Evolutionary conservation across 1,140 invertebrate species (phyloP).

Genomic region (Lordiphosa stackelbergi): DNA sequence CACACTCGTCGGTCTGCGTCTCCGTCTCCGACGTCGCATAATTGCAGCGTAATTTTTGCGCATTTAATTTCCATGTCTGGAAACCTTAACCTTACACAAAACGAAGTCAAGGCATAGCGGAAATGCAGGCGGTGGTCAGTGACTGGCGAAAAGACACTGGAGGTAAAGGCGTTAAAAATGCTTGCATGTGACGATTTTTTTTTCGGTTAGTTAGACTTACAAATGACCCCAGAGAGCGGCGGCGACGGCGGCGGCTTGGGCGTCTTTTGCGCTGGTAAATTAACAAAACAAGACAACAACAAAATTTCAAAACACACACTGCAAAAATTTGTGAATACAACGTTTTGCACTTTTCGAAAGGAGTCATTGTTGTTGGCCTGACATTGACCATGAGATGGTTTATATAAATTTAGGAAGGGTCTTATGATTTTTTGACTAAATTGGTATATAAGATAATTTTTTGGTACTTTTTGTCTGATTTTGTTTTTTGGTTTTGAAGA

Average conservation of each 20-base stretch:
- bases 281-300: constrained; percentile 18
- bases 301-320: constrained; percentile 18
- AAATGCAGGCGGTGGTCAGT: constrained; percentile 22
- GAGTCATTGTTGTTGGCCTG: not conserved
- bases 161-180: constrained; percentile 28
- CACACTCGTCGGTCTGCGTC: constrained; percentile 14
- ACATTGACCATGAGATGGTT: constrained; percentile 35
- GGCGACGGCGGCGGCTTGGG: constrained; percentile 1
- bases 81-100: constrained; percentile 55
- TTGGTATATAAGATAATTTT: not conserved
- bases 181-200: constrained; percentile 43
- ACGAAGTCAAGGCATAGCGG: constrained; percentile 12
- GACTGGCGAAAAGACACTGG: not conserved
- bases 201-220: constrained; percentile 8
- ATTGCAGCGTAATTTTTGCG: constrained; percentile 67
- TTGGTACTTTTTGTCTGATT: too few relatives aligned
- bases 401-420: not conserved
- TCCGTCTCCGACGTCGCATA: constrained; percentile 65
- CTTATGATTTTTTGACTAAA: not conserved
- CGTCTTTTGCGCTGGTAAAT: constrained; percentile 41
- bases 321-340: constrained; percentile 40
- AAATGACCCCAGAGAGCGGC: constrained; percentile 23
- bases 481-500: too few relatives aligned
- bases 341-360: constrained; percentile 45
- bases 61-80: constrained; percentile 63